Percentiles rank a stretch among this genome's conserved stretches.
These are phyloP conservation scores for Sebastiscus tertius DNA, from an alignment of 2,797 vertebrate genomes.

Conservation along the genomic window DNA sequence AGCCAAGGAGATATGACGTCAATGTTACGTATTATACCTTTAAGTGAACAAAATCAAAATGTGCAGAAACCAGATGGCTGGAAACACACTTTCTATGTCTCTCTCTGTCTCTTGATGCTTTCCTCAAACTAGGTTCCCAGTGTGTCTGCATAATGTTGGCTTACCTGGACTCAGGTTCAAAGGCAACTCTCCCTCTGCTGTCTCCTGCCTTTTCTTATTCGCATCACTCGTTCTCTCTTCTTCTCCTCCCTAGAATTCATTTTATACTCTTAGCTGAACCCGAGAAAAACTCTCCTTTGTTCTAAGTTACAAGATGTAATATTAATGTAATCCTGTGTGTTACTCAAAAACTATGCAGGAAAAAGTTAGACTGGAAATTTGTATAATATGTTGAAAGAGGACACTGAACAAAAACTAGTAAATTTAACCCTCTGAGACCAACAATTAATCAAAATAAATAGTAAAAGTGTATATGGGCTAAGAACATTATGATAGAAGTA, in stretches of 20 bases:
- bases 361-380: neutral
- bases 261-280: constrained; percentile 12
- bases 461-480: too few species aligned
- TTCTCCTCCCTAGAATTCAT: constrained; percentile 15
- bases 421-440: too few species aligned
- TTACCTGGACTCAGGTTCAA: constrained; percentile 49
- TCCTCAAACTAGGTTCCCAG: neutral
- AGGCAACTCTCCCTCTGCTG: neutral
- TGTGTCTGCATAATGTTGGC: constrained; percentile 26
- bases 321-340: neutral
- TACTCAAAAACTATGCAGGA: neutral
- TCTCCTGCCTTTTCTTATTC: constrained; percentile 21
- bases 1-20: neutral
- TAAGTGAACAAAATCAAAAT: neutral
- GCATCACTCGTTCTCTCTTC: neutral
- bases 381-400: neutral
- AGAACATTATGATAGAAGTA: too few species aligned
- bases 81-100: neutral
- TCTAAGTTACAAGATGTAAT: neutral
- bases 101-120: neutral
- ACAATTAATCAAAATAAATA: too few species aligned
- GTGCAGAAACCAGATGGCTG: neutral
- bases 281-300: constrained; percentile 29
- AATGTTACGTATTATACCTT: neutral
- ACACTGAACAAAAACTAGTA: neutral